Evolutionary conservation across 2,113 vertebrate genomes (phyloP).

Genomic region (Fregetta grallaria): DNA sequence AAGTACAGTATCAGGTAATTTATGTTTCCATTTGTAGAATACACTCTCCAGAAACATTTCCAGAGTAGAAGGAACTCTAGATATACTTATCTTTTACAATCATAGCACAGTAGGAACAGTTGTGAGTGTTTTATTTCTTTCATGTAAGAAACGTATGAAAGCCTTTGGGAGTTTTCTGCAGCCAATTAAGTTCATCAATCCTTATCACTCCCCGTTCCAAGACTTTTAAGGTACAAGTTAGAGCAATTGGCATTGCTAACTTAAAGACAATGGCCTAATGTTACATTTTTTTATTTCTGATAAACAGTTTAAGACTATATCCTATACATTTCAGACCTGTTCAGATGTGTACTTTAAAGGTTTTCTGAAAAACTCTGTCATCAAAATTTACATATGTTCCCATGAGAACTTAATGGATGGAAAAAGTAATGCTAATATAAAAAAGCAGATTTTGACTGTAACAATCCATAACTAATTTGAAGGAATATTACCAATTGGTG

Average conservation of each 20-base stretch:
- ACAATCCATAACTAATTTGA: constrained; percentile 6
- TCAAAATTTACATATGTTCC: not conserved
- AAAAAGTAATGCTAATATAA: constrained; percentile 1
- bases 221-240: not conserved
- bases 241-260: not conserved
- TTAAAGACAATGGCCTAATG: not conserved
- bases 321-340: not conserved
- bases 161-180: not conserved
- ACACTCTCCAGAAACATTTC: not conserved
- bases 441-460: constrained; percentile 37
- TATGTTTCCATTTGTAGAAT: not conserved
- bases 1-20: not conserved
- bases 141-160: not conserved
- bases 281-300: not conserved
- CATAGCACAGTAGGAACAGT: not conserved
- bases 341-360: constrained; percentile 1
- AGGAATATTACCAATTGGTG: not conserved
- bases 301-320: not conserved
- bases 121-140: constrained; percentile 19
- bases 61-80: not conserved
- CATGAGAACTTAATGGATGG: not conserved
- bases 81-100: not conserved
- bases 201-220: not conserved
- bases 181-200: constrained; percentile 26
- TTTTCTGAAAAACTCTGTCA: constrained; percentile 8